phyloP scores from a whole-genome alignment of 2,113 vertebrate species.

The Epinephelus cyanopodus region DNA sequence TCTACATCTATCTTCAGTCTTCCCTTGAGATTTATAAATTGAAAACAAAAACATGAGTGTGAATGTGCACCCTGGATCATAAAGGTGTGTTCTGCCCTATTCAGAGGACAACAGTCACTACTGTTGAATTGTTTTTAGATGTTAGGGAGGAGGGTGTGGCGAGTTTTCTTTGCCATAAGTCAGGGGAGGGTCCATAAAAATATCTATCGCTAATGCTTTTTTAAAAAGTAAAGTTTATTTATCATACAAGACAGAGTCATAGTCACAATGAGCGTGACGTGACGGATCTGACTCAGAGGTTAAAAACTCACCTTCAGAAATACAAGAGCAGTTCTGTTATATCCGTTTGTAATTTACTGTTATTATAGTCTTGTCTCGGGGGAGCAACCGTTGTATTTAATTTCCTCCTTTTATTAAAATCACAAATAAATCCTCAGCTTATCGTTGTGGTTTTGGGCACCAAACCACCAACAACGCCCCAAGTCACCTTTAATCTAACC shows the following conservation, averaged over 20 bases:
- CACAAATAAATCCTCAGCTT: not conserved
- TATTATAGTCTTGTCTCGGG: not conserved
- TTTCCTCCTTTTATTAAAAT: not conserved
- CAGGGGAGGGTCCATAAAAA: too few species aligned
- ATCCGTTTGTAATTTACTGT: not conserved
- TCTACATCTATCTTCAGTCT: too few species aligned
- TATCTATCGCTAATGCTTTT: too few species aligned
- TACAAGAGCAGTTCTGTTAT: not conserved
- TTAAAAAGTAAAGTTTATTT: too few species aligned
- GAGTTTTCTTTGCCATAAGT: too few species aligned
- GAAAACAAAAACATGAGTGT: not conserved
- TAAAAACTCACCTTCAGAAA: not conserved
- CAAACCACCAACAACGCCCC: not conserved
- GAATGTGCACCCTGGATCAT: too few species aligned
- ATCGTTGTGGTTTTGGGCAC: constrained; percentile 5
- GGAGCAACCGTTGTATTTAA: not conserved
- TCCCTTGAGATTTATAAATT: too few species aligned
- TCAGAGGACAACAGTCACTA: too few species aligned
- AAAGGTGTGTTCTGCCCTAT: too few species aligned
- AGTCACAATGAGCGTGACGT: not conserved
- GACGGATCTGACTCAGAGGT: not conserved
- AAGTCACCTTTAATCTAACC: not conserved
- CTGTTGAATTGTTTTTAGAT: too few species aligned
- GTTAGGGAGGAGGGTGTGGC: too few species aligned
- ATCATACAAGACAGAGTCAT: not conserved